Conservation (phyloP, 2,113 vertebrate genomes). For the Sisor rabdophorus region DNA sequence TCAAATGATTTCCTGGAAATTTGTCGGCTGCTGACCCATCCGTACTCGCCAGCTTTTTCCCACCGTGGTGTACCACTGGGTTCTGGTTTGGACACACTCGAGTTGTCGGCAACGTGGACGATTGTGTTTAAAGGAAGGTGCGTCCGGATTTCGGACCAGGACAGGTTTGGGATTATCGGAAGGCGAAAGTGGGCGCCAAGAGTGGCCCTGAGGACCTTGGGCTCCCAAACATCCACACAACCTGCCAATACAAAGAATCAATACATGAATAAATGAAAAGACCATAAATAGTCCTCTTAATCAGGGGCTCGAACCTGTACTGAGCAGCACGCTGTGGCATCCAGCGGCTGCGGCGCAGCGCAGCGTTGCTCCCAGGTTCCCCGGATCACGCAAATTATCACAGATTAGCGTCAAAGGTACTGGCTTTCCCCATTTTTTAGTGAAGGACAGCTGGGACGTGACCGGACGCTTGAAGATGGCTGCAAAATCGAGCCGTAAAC, state of each 20-base stretch:
- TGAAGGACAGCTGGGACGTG: constrained; percentile 70
- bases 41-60: constrained; percentile 58
- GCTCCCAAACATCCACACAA: constrained; percentile 92
- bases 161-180: constrained; percentile 74
- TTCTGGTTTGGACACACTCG: constrained; percentile 36
- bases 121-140: constrained; percentile 62
- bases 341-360: constrained; percentile 87
- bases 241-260: constrained; percentile 64
- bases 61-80: accelerated
- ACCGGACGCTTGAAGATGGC: constrained; percentile 84
- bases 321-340: constrained; percentile 84
- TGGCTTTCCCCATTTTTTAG: constrained; percentile 56
- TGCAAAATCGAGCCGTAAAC: constrained; percentile 39
- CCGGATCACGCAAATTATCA: constrained; percentile 90
- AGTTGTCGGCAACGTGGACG: constrained; percentile 81
- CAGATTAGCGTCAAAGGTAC: constrained; percentile 85
- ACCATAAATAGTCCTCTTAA: background rate
- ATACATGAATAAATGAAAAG: background rate
- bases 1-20: constrained; percentile 38
- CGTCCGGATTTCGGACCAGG: constrained; percentile 73
- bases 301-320: constrained; percentile 73
- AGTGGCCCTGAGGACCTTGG: constrained; percentile 89
- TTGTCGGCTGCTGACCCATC: constrained; percentile 60
- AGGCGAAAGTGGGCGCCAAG: constrained; percentile 94
- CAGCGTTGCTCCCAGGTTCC: constrained; percentile 88